These are phyloP conservation scores for Oscheius sp. DNA, from an alignment of 2,888 invertebrate genomes.

Conservation along the genomic window DNA sequence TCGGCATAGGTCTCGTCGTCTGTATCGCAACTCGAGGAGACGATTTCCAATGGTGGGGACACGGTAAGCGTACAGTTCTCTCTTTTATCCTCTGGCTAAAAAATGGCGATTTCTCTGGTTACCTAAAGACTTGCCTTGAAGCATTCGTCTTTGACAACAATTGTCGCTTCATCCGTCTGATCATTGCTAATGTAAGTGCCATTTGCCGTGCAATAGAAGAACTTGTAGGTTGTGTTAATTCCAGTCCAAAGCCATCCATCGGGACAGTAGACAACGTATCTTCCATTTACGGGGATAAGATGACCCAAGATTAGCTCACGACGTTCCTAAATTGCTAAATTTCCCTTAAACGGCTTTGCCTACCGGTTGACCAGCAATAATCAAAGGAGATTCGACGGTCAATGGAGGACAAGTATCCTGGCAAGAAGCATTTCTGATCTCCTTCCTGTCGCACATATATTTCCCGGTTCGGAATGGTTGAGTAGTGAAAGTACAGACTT, in stretches of 20 bases:
- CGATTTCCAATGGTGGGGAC: neutral
- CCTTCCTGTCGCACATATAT: neutral
- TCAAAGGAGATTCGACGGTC: neutral
- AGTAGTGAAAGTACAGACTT: neutral
- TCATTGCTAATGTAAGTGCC: neutral
- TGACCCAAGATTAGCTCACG: too few relatives aligned
- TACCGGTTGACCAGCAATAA: neutral
- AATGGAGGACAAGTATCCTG: neutral
- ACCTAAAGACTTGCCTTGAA: too few relatives aligned
- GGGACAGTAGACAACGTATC: constrained; percentile 15
- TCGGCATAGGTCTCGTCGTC: neutral
- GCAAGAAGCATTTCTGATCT: neutral
- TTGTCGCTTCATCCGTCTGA: neutral
- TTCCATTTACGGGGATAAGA: too few relatives aligned
- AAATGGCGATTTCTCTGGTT: too few relatives aligned
- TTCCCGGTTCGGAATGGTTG: neutral
- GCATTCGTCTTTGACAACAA: neutral
- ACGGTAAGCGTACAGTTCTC: constrained; percentile 7
- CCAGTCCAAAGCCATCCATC: constrained; percentile 8
- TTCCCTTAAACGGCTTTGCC: too few relatives aligned
- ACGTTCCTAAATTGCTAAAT: too few relatives aligned
- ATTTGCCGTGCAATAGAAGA: neutral
- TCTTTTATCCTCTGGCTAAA: too few relatives aligned
- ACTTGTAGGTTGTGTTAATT: neutral
- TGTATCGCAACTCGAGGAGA: neutral